These are phyloP conservation scores for Calliphora vicina DNA, from an alignment of 1,140 invertebrate species.

Conservation along the genomic window DNA sequence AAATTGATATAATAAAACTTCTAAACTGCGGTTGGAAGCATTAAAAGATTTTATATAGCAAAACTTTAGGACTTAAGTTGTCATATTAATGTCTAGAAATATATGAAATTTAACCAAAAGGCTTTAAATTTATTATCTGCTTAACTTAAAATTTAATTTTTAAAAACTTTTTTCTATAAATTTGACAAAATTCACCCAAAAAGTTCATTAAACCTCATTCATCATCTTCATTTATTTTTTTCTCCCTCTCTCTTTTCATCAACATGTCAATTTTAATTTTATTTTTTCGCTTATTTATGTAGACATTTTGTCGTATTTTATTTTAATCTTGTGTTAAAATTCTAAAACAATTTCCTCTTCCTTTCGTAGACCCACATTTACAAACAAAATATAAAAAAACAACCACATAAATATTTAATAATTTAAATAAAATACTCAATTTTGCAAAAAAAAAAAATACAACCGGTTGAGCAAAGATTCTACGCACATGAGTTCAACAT, in stretches of 20 bases:
- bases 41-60: too few relatives aligned
- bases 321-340: background rate
- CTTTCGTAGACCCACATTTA: background rate
- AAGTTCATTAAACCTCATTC: constrained; percentile 15
- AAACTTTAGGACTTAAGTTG: too few relatives aligned
- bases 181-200: background rate
- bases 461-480: background rate
- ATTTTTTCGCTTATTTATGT: background rate
- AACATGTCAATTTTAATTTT: background rate
- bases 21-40: too few relatives aligned
- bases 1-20: too few relatives aligned
- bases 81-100: too few relatives aligned
- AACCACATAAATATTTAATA: background rate
- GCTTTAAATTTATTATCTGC: too few relatives aligned
- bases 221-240: background rate
- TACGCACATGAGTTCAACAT: background rate
- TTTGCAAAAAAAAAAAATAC: too few relatives aligned
- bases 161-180: too few relatives aligned
- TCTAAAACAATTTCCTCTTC: background rate
- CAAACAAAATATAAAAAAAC: background rate
- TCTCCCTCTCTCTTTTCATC: background rate
- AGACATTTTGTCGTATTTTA: background rate
- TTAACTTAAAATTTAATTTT: too few relatives aligned
- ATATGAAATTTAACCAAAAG: too few relatives aligned
- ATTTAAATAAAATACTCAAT: too few relatives aligned